phyloP scores from a whole-genome alignment of 1,140 invertebrate species.

The Hestina assimilis region DNA sequence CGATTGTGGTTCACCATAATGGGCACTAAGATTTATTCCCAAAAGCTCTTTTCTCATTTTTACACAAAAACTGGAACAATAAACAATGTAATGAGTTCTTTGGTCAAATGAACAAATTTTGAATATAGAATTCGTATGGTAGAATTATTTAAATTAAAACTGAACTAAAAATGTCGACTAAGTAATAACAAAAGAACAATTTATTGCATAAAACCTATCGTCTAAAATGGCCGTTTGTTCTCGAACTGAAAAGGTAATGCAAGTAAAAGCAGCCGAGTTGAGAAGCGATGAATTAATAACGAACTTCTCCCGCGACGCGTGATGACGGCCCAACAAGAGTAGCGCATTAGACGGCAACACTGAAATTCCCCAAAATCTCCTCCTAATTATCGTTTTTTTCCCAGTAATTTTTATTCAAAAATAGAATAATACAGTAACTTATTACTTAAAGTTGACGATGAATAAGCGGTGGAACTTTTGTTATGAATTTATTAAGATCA shows the following conservation, averaged over 20 bases:
- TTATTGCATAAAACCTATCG: conserved; percentile 17
- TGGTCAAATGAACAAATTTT: not conserved
- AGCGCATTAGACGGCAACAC: conserved; percentile 69
- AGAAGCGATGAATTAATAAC: conserved; percentile 74
- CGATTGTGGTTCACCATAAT: conserved; percentile 67
- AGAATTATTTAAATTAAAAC: not conserved
- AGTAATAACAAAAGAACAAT: not conserved
- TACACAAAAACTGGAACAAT: too few relatives aligned
- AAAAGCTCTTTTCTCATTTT: conserved; percentile 4
- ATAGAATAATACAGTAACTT: conserved; percentile 30
- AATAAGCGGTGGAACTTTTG: conserved; percentile 1
- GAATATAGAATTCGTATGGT: not conserved
- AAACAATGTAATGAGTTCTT: not conserved
- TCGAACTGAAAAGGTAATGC: conserved; percentile 48
- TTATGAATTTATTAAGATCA: conserved; percentile 7
- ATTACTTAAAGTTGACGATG: conserved; percentile 15
- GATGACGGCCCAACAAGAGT: conserved; percentile 76
- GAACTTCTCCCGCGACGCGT: conserved; percentile 73
- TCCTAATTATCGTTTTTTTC: conserved; percentile 57
- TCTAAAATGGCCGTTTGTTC: conserved; percentile 39
- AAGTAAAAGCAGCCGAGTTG: conserved; percentile 55
- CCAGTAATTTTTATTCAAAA: conserved; percentile 39
- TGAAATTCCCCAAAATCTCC: conserved; percentile 57
- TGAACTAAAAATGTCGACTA: not conserved
- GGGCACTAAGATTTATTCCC: conserved; percentile 41